Evolutionary conservation across 2,113 vertebrate genomes (phyloP).

Genomic region (Chinchilla lanigera): DNA sequence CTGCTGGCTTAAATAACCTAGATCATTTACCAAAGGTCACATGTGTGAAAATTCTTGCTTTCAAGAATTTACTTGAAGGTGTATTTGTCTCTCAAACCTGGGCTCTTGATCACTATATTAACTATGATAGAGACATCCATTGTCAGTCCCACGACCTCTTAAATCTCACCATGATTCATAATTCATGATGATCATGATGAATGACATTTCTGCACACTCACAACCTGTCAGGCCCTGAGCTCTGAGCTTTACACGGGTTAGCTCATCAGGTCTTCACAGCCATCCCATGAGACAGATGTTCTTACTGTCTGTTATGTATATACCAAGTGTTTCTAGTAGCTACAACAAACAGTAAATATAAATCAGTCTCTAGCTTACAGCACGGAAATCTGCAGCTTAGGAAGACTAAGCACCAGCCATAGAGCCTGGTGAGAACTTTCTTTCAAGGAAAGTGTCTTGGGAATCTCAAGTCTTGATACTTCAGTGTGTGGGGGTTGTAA

Average conservation of each 20-base stretch:
- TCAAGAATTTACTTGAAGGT: background rate
- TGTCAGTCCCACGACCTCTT: background rate
- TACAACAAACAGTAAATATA: constrained; percentile 11
- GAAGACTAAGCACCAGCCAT: background rate
- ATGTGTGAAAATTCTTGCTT: background rate
- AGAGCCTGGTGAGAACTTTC: background rate
- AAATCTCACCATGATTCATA: constrained; percentile 48
- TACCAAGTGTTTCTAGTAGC: background rate
- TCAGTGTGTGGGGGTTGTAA: background rate
- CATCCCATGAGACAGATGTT: background rate
- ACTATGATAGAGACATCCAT: background rate
- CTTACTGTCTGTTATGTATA: constrained; percentile 13
- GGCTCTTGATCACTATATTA: background rate
- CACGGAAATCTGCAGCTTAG: constrained; percentile 5
- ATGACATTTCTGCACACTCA: constrained; percentile 32
- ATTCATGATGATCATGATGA: background rate
- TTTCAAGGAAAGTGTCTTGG: constrained; percentile 45
- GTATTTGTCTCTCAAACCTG: background rate
- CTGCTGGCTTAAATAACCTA: background rate
- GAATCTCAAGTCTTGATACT: background rate
- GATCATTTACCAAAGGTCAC: background rate
- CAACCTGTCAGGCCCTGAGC: background rate
- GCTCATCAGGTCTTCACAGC: constrained; percentile 26
- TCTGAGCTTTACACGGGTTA: background rate
- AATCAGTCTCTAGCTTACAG: constrained; percentile 35